These are phyloP conservation scores for Lytechinus pictus DNA, from an alignment of 35 echinoderm and acorn worm genomes.

Conservation along the genomic window DNA sequence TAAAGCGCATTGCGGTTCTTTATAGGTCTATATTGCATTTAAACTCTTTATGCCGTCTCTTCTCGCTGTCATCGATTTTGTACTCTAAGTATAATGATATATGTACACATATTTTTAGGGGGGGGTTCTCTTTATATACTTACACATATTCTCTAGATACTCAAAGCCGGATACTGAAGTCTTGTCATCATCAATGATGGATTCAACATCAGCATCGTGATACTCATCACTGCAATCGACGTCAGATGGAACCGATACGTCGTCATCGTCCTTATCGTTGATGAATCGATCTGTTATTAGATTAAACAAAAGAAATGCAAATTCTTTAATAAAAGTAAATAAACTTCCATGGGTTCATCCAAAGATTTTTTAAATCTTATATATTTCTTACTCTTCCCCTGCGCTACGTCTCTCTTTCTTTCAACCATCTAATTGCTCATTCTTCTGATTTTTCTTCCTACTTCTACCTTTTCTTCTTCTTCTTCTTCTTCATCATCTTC, in stretches of 20 bases:
- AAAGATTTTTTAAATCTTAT: too few species aligned
- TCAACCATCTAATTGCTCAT: neutral
- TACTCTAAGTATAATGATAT: too few species aligned
- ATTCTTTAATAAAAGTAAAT: neutral
- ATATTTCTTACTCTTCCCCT: too few species aligned
- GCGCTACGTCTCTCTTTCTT: too few species aligned
- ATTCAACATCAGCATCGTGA: neutral
- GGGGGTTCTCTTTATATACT: neutral
- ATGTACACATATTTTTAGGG: too few species aligned
- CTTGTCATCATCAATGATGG: neutral
- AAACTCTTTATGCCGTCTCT: too few species aligned
- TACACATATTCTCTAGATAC: neutral
- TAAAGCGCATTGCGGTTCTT: too few species aligned
- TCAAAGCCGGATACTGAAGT: neutral
- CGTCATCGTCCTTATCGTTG: neutral
- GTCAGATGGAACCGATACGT: neutral
- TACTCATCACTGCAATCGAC: neutral
- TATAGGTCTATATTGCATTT: too few species aligned
- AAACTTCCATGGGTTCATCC: neutral
- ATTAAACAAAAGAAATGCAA: neutral
- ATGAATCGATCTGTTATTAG: neutral
- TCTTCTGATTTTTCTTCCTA: neutral
- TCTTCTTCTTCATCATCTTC: too few species aligned
- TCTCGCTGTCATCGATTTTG: too few species aligned
- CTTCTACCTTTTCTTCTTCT: neutral